phyloP scores from a whole-genome alignment of 2,797 vertebrate species.

The Gallirallus australis region DNA sequence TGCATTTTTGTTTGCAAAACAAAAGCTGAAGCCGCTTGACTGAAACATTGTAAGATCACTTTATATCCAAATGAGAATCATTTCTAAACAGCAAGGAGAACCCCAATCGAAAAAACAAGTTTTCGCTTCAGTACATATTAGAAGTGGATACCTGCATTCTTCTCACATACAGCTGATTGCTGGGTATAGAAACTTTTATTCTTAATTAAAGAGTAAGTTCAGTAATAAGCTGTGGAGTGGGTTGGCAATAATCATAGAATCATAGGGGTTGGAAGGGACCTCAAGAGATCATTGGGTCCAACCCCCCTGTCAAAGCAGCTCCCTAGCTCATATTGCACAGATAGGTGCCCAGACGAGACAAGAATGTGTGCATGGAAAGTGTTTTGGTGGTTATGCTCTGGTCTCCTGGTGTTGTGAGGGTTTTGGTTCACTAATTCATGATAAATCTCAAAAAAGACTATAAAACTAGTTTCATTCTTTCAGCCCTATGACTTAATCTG shows the following conservation, averaged over 20 bases:
- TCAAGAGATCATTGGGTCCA: too few relatives aligned
- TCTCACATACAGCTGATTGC: background rate
- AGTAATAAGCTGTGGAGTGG: background rate
- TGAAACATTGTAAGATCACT: background rate
- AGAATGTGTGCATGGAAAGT: too few relatives aligned
- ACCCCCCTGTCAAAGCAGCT: too few relatives aligned
- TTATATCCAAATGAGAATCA: background rate
- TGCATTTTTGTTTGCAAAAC: background rate
- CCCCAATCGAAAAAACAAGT: rapidly evolving
- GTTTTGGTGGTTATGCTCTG: background rate
- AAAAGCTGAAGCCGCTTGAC: background rate
- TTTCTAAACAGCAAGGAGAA: background rate
- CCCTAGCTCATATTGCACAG: too few relatives aligned
- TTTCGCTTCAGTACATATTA: background rate
- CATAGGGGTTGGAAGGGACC: too few relatives aligned
- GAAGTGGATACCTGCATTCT: background rate
- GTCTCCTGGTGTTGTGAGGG: background rate
- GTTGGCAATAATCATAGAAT: background rate
- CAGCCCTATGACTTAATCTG: background rate
- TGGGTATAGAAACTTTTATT: background rate
- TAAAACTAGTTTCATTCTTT: background rate
- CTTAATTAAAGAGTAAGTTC: background rate
- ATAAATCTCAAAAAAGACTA: background rate
- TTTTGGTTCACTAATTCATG: background rate
- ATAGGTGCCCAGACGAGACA: too few relatives aligned